phyloP scores from a whole-genome alignment of 2,888 invertebrate genomes.

The Electrophaes corylata region DNA sequence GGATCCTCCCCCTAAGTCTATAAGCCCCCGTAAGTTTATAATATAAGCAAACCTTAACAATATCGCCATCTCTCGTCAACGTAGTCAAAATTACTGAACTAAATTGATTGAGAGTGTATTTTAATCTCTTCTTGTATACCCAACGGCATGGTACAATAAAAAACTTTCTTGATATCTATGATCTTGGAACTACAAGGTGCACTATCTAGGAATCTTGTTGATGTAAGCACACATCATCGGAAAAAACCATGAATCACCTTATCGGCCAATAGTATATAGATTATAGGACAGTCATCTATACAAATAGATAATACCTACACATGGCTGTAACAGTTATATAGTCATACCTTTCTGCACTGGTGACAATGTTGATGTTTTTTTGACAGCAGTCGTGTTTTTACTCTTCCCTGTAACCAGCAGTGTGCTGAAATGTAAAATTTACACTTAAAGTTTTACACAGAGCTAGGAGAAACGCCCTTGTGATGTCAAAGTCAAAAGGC shows the following conservation, averaged over 20 bases:
- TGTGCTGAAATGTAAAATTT: conserved; percentile 17
- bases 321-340: neutral
- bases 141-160: neutral
- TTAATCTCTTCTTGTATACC: no score
- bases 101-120: no score
- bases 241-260: conserved; percentile 10
- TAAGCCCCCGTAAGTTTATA: no score
- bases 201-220: conserved; percentile 2
- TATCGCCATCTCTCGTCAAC: no score
- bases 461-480: no score
- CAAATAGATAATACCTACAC: neutral
- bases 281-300: neutral
- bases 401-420: conserved; percentile 26
- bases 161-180: neutral
- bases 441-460: no score
- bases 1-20: no score
- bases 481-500: no score
- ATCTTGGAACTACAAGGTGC: neutral
- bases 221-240: neutral
- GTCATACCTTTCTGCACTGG: conserved; percentile 62
- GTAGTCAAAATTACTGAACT: no score
- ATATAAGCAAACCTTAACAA: no score
- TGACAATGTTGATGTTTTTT: conserved; percentile 64
- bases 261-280: conserved; percentile 1
- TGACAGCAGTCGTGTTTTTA: conserved; percentile 37